These are phyloP conservation scores for Hiodon alosoides DNA, from an alignment of 2,113 vertebrate species.

Conservation along the genomic window DNA sequence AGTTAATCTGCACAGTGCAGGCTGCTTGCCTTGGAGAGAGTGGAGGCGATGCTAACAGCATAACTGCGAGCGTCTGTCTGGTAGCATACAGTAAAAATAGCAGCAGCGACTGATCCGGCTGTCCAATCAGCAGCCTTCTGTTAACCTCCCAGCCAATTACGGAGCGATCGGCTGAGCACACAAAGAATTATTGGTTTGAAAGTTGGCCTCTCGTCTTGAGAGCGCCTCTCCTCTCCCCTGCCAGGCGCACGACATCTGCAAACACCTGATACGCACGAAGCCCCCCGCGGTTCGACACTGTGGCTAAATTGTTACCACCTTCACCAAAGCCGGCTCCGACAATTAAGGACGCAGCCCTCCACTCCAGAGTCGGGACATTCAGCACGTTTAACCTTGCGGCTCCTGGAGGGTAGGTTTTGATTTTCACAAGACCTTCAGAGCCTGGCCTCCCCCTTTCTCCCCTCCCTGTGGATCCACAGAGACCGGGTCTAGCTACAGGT, in stretches of 20 bases:
- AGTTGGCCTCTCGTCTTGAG: slow-evolving; percentile 67
- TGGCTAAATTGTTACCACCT: slow-evolving; percentile 99
- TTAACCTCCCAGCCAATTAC: slow-evolving; percentile 82
- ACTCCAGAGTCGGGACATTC: slow-evolving; percentile 85
- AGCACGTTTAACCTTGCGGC: slow-evolving; percentile 83
- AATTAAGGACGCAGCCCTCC: slow-evolving; percentile 84
- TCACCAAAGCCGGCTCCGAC: slow-evolving; percentile 84
- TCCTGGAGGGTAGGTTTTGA: slow-evolving; percentile 65
- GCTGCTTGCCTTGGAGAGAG: slow-evolving; percentile 4
- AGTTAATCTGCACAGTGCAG: not conserved
- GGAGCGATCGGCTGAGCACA: slow-evolving; percentile 86
- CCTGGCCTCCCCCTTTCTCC: slow-evolving; percentile 67
- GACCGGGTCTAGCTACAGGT: too few species aligned
- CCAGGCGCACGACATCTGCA: slow-evolving; percentile 72
- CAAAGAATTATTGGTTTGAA: slow-evolving; percentile 87
- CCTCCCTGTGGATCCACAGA: slow-evolving; percentile 27
- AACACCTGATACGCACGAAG: slow-evolving; percentile 89
- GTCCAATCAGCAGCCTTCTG: slow-evolving; percentile 69
- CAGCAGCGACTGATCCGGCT: slow-evolving; percentile 53
- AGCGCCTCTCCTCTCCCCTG: slow-evolving; percentile 62
- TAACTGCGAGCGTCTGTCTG: slow-evolving; percentile 52
- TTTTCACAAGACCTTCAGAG: slow-evolving; percentile 66
- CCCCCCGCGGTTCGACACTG: slow-evolving; percentile 68
- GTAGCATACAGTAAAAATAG: slow-evolving; percentile 56
- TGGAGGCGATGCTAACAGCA: slow-evolving; percentile 25